Base-by-base conservation (phyloP, 2,888 invertebrate species). In the Pachycephus smyrnensis region DNA sequence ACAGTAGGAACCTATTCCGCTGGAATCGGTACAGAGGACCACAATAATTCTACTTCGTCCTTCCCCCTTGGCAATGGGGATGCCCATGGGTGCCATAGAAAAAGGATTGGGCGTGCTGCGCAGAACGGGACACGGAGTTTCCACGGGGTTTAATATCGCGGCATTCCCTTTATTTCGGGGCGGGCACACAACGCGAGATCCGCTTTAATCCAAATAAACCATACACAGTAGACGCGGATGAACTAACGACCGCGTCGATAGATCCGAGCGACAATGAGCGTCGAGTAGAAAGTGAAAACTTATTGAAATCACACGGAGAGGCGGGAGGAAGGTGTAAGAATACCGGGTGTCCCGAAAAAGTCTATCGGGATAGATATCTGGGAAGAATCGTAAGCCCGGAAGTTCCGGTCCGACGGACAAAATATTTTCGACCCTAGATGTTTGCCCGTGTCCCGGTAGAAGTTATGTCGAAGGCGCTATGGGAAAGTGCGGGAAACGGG, bases 121-220 rank as follows among this genome's bases (percentile, higher is more conserved):
- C 36, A 76, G 77, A 73, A 68, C 78, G 82, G 73, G 76, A 79
- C 77, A 78, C 78, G 73, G 75, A 74, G 73, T 68, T 75, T 69
- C 82, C 84, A 75, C 80, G 78, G 83, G 83, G 82, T 86, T 88
- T 88, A 87, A 89, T 89, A 89, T 87, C 87, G 88, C 85, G 81
- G 84, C 86, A 89, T 89, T 89, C 89, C 88, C 89, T 89, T 89
- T 89, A 89, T 85, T 87, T 85, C 83, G 84, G 84, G 88, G 84
- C 84, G 86, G 85, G 83, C 84, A 82, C 86, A 82, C 82, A 87
- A 84, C 85, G 86, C 83, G 84, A 83, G 85, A 87, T 89, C 88
- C 88, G 84, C 89, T 89, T 89, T 89, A 89, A 89, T 88, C 88
- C 88, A 86, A 86, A 88, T 88, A 88, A 88, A 87, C 84, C 86